Base-by-base conservation (phyloP, 2,797 vertebrate species). In the Coracias cyanogaster region DNA sequence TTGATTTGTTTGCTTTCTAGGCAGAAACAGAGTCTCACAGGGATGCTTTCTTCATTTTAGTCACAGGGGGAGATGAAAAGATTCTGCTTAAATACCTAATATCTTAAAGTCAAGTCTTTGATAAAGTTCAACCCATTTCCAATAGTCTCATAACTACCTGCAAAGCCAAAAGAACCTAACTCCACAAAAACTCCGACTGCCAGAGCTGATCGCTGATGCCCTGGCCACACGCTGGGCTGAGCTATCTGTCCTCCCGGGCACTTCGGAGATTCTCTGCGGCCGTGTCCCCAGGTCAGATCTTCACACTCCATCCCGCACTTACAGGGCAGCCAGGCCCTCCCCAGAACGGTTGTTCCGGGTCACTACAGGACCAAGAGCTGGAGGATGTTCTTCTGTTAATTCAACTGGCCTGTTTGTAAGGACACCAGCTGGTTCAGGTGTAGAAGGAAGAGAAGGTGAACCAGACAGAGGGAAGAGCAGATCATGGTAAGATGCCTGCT, bases 161-260 rank as follows among this genome's bases (percentile, higher is more conserved):
- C 33, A 71, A 37, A 82, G 37, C 37, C n/a, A 14, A 18, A 78
- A 57, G 31, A 70, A 51, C 18, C 26, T 20, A 45, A 39, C 43
- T 61, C 18, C 51, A 74, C 33, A 41, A 55, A 33, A 61, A 29
- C 18, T 20, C 51, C 33, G 45, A 15, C 64, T 41, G 12, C 28
- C 20, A 70, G 49, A 78, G 45, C 15, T 0, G 0, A 54, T 14
- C 0, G 1, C 52, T 52, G 41, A 37, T 74, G n/a, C 28, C 28
- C 17, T 48, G n/a, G 64, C 10, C 61, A 12, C 0, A 0, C 15
- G 37, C 39, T 1, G 2, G 46, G 33, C 9, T 5, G 21, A 33
- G 69, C 25, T 5, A 4, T 10, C 26, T 69, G 55, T 18, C 45
- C 29, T 14, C 33, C 35, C 2, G 0, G 4, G 61, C 25, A 26